A percentile compares a stretch with the other conserved stretches of the same genome.
Evolutionary conservation across 2,113 vertebrate species (phyloP).

Genomic region (Solenodon paradoxus): DNA sequence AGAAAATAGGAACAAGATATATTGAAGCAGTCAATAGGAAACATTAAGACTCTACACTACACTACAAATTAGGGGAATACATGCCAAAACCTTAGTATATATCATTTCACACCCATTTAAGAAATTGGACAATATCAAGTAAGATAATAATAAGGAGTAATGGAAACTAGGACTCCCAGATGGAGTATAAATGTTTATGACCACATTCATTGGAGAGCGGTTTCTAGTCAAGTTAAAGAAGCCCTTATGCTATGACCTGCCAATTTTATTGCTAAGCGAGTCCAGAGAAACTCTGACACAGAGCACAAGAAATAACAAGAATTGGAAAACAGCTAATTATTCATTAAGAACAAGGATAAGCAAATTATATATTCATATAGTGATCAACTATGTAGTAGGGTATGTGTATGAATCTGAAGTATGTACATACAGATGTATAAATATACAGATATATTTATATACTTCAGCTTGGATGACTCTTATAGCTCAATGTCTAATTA

Average conservation of each 20-base stretch:
- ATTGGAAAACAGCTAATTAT: not conserved
- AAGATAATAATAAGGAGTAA: not conserved
- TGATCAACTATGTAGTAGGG: not conserved
- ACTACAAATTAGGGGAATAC: not conserved
- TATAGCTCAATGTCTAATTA: not conserved
- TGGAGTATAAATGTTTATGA: not conserved
- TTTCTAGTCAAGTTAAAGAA: not conserved
- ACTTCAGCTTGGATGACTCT: not conserved
- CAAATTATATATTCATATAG: not conserved
- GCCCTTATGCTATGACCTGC: not conserved
- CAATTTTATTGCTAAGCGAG: not conserved
- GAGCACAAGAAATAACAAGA: not conserved
- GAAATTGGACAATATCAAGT: not conserved
- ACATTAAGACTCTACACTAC: not conserved
- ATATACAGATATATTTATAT: no score
- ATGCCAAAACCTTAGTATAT: not conserved
- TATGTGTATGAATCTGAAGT: not conserved
- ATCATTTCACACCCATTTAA: not conserved
- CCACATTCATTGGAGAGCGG: not conserved
- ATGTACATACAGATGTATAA: not conserved
- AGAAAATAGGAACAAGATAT: not conserved
- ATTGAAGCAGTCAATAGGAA: not conserved
- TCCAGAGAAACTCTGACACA: not conserved
- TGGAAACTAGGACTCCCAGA: not conserved
- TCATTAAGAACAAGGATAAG: not conserved